These are phyloP conservation scores for Sminthurides bifidus DNA, from an alignment of 1,140 invertebrate genomes.

Conservation along the genomic window DNA sequence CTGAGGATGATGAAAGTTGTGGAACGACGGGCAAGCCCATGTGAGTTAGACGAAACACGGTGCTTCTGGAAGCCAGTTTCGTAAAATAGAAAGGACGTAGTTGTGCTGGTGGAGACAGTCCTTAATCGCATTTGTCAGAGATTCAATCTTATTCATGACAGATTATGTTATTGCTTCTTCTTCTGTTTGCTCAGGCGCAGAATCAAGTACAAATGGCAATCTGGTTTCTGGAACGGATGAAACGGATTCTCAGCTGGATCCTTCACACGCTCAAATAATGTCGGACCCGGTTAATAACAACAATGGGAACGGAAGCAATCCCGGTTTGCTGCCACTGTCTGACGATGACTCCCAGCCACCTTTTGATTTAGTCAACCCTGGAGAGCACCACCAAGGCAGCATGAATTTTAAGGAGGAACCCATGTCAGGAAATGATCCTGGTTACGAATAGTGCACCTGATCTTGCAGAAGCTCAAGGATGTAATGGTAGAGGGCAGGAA, in stretches of 20 bases:
- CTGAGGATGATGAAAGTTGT: no score
- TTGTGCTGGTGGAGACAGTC: not conserved
- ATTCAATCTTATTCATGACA: not conserved
- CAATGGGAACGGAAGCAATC: conserved; percentile 32
- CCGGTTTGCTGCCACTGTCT: conserved; percentile 38
- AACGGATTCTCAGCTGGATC: not conserved
- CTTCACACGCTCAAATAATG: conserved; percentile 10
- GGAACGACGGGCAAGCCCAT: no score
- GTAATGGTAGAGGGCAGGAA: no score
- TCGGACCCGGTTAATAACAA: conserved; percentile 31
- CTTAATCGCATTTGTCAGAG: not conserved
- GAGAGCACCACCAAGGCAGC: conserved; percentile 32
- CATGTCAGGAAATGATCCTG: conserved; percentile 36
- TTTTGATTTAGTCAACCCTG: conserved; percentile 37
- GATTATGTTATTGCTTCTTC: not conserved
- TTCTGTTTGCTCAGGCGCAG: conserved; percentile 11
- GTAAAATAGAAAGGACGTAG: no score
- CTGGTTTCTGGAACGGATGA: not conserved
- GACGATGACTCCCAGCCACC: conserved; percentile 37
- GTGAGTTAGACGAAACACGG: not conserved
- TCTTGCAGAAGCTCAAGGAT: no score
- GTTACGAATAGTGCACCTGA: conserved; percentile 32
- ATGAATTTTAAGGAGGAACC: conserved; percentile 41
- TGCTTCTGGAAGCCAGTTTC: not conserved
- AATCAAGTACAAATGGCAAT: conserved; percentile 5